Percentiles rank a stretch among this genome's conserved stretches.
Evolutionary conservation across 2,888 invertebrate species (phyloP).

Genomic region (Caenorhabditis japonica): DNA sequence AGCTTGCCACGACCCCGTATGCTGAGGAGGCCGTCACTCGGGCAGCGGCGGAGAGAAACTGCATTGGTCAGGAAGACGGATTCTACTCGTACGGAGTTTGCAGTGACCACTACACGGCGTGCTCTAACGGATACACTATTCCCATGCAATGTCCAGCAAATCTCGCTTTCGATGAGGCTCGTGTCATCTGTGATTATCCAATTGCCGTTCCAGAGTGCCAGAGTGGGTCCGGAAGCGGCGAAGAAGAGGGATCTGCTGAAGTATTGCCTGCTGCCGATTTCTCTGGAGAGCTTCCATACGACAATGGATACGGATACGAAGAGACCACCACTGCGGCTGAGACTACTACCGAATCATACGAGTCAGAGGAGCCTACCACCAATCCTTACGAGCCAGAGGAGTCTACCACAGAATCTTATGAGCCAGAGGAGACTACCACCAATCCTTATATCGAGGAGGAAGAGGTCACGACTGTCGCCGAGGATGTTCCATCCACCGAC

Average conservation of each 20-base stretch:
- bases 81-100: slow-evolving; percentile 51
- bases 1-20: slow-evolving; percentile 7
- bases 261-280: slow-evolving; percentile 8
- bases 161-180: slow-evolving; percentile 50
- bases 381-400: too few species aligned
- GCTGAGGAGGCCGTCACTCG: slow-evolving; percentile 23
- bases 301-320: slow-evolving; percentile 24
- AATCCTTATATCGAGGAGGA: too few species aligned
- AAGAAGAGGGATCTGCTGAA: neutral
- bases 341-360: neutral
- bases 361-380: too few species aligned
- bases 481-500: slow-evolving; percentile 8
- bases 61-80: slow-evolving; percentile 31
- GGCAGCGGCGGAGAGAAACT: neutral
- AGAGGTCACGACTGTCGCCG: slow-evolving; percentile 1
- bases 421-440: too few species aligned
- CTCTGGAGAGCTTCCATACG: slow-evolving; percentile 29
- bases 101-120: slow-evolving; percentile 50
- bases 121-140: slow-evolving; percentile 42
- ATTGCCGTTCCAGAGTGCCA: slow-evolving; percentile 49
- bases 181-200: slow-evolving; percentile 49
- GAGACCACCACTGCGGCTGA: slow-evolving; percentile 7
- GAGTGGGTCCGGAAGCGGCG: slow-evolving; percentile 6
- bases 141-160: slow-evolving; percentile 51
- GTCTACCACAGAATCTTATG: too few species aligned